Evolutionary conservation across 2,113 vertebrate species (phyloP).

Genomic region (Xyliphius kryptos): DNA sequence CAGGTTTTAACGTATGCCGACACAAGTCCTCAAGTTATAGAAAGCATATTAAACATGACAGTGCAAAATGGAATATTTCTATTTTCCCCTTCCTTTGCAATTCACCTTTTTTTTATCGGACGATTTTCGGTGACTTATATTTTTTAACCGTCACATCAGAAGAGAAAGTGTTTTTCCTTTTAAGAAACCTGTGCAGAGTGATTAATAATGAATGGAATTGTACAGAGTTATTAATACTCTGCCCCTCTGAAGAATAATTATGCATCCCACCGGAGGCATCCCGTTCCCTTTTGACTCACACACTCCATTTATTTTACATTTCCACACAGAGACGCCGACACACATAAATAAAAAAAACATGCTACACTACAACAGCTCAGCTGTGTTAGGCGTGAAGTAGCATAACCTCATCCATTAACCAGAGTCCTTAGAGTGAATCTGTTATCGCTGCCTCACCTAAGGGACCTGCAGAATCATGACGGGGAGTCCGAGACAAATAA

Average conservation of each 20-base stretch:
- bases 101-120: too few species aligned
- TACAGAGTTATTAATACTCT: slow-evolving; percentile 7
- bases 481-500: slow-evolving; percentile 53
- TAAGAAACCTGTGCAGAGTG: neutral
- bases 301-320: neutral
- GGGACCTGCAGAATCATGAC: slow-evolving; percentile 44
- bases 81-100: neutral
- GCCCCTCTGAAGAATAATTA: slow-evolving; percentile 24
- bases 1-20: too few species aligned
- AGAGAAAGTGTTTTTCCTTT: neutral
- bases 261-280: slow-evolving; percentile 7
- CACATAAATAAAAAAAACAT: slow-evolving; percentile 14
- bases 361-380: neutral
- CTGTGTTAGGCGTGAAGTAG: slow-evolving; percentile 26
- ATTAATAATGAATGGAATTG: slow-evolving; percentile 1
- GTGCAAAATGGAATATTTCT: neutral
- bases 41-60: too few species aligned
- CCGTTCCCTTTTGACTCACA: neutral
- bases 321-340: slow-evolving; percentile 16
- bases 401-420: slow-evolving; percentile 30
- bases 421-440: slow-evolving; percentile 19
- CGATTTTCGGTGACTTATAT: neutral
- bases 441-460: slow-evolving; percentile 31
- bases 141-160: neutral
- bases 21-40: too few species aligned